Percentiles rank a stretch among this genome's conserved stretches.
Conservation (phyloP, 2,113 vertebrate genomes). For the Aegypius monachus region DNA sequence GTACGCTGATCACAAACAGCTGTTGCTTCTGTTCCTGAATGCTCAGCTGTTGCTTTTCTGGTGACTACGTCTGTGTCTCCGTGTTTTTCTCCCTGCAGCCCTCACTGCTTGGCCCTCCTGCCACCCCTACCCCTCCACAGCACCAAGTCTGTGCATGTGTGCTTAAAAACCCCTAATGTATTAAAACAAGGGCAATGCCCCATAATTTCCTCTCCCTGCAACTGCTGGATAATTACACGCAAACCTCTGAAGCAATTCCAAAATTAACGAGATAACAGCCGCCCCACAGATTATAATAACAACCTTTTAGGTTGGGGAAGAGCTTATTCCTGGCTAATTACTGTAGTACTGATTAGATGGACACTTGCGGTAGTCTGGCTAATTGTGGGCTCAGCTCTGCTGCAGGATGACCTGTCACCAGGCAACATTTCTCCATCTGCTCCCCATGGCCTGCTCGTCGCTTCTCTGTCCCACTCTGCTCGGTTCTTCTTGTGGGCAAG, state of each 20-base stretch:
- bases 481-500: neutral
- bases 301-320: neutral
- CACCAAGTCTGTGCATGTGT: neutral
- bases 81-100: neutral
- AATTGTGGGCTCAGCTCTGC: neutral
- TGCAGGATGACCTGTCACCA: neutral
- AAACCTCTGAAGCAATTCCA: neutral
- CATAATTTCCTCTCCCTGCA: neutral
- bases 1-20: neutral
- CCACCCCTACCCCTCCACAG: neutral
- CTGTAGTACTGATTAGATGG: neutral
- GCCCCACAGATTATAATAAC: neutral
- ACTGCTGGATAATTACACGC: neutral
- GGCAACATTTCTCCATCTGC: neutral
- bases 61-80: neutral
- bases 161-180: neutral
- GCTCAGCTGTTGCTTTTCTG: neutral
- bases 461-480: neutral
- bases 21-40: neutral
- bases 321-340: neutral
- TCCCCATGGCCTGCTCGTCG: neutral
- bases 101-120: neutral
- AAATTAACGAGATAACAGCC: neutral
- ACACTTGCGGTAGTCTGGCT: neutral
- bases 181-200: neutral